These are phyloP conservation scores for Oscheius sp. DNA, from an alignment of 2,888 invertebrate genomes.

Conservation along the genomic window DNA sequence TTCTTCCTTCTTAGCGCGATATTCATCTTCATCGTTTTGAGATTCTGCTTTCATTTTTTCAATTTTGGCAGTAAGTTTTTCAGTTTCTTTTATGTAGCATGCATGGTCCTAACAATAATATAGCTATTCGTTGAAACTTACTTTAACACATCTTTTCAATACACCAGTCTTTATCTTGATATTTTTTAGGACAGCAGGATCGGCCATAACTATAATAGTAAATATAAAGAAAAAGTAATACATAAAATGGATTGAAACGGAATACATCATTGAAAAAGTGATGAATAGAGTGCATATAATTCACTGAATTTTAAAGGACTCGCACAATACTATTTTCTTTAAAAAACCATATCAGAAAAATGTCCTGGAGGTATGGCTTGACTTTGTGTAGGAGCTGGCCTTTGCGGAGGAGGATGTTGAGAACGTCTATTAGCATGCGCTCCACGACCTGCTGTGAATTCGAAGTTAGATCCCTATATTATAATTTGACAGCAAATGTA, in stretches of 20 bases:
- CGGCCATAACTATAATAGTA: constrained; percentile 33
- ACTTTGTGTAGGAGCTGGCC: constrained; percentile 11
- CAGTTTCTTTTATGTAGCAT: constrained; percentile 43
- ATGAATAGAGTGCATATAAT: too few relatives aligned
- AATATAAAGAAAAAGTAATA: background rate
- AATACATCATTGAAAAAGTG: too few relatives aligned
- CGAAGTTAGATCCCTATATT: constrained; percentile 52
- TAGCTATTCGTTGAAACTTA: constrained; percentile 1
- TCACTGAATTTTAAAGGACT: too few relatives aligned
- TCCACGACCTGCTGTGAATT: constrained; percentile 66
- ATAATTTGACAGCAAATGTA: background rate
- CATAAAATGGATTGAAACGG: background rate
- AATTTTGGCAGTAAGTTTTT: constrained; percentile 40
- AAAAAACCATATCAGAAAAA: constrained; percentile 52
- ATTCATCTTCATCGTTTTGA: constrained; percentile 49
- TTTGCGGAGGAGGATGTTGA: constrained; percentile 36
- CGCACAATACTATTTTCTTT: background rate
- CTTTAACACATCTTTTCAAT: constrained; percentile 49
- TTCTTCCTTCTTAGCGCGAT: constrained; percentile 50
- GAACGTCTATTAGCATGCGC: constrained; percentile 59
- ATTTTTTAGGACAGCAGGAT: constrained; percentile 42
- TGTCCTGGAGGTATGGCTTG: constrained; percentile 43
- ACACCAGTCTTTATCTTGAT: constrained; percentile 53
- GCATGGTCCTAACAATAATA: constrained; percentile 37
- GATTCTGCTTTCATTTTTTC: constrained; percentile 40